Evolutionary conservation across 2,113 vertebrate species (phyloP).

Genomic region (Neolamprologus caudopunctatus): DNA sequence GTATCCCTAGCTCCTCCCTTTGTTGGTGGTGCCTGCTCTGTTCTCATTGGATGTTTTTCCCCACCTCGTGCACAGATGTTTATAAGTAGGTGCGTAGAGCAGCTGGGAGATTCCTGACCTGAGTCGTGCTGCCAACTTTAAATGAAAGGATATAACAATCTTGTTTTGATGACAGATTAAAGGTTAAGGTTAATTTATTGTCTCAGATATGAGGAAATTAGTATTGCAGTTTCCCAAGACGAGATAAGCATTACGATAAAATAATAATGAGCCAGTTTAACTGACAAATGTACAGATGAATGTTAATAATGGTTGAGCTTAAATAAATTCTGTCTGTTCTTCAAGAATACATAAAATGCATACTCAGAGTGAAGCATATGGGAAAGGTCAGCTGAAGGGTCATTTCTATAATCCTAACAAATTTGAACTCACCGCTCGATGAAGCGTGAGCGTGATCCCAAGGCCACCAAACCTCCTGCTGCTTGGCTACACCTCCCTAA

Average conservation of each 20-base stretch:
- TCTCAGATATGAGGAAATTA: background rate
- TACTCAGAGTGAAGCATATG: background rate
- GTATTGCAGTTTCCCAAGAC: background rate
- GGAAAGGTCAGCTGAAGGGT: background rate
- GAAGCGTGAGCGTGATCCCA: background rate
- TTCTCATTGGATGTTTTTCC: background rate
- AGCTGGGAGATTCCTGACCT: background rate
- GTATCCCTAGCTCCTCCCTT: background rate
- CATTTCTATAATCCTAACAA: background rate
- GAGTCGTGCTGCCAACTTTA: background rate
- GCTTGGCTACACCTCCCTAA: background rate
- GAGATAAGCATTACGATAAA: background rate
- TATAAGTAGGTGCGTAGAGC: accelerated
- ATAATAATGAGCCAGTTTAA: background rate
- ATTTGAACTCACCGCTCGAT: accelerated
- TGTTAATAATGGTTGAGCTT: background rate
- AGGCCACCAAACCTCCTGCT: background rate
- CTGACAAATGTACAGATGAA: background rate
- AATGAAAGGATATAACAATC: background rate
- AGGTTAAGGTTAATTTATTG: background rate
- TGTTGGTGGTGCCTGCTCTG: background rate
- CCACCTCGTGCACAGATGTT: accelerated
- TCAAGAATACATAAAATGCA: background rate
- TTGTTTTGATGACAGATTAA: background rate
- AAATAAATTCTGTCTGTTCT: background rate